Evolutionary conservation across 2,113 vertebrate genomes (phyloP).

Genomic region (Colius striatus): DNA sequence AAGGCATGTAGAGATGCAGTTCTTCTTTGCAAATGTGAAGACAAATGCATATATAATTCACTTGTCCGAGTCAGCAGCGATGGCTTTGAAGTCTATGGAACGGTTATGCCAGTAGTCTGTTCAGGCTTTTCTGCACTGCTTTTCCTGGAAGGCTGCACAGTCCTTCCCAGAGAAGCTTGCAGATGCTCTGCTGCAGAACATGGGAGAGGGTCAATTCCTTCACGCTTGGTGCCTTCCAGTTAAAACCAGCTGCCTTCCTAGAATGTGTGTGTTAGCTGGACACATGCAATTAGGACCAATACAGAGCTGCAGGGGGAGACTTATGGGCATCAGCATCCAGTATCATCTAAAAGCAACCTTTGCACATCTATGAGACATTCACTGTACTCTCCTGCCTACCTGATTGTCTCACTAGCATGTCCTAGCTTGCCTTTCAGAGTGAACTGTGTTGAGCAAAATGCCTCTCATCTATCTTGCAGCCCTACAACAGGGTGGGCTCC

Average conservation of each 20-base stretch:
- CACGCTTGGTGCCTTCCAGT: fast-evolving
- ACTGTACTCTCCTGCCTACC: not conserved
- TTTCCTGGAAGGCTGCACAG: not conserved
- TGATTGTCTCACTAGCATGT: not conserved
- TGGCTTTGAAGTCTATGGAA: not conserved
- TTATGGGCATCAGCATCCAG: fast-evolving
- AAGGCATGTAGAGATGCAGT: not conserved
- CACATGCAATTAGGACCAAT: fast-evolving
- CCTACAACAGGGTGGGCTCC: fast-evolving
- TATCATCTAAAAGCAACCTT: not conserved
- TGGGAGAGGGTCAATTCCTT: fast-evolving
- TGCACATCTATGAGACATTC: not conserved
- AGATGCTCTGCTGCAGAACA: fast-evolving
- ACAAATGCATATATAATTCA: not conserved
- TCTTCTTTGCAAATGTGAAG: not conserved
- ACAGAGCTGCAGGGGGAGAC: not conserved
- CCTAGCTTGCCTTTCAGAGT: not conserved
- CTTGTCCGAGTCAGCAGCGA: not conserved
- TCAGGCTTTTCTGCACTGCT: not conserved
- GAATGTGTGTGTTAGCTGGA: fast-evolving
- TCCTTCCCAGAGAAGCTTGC: not conserved
- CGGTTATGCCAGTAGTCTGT: fast-evolving
- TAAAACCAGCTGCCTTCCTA: not conserved
- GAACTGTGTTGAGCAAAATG: not conserved
- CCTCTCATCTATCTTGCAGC: not conserved